phyloP scores from a whole-genome alignment of 1,140 invertebrate species.

The Ridgeia piscesae region DNA sequence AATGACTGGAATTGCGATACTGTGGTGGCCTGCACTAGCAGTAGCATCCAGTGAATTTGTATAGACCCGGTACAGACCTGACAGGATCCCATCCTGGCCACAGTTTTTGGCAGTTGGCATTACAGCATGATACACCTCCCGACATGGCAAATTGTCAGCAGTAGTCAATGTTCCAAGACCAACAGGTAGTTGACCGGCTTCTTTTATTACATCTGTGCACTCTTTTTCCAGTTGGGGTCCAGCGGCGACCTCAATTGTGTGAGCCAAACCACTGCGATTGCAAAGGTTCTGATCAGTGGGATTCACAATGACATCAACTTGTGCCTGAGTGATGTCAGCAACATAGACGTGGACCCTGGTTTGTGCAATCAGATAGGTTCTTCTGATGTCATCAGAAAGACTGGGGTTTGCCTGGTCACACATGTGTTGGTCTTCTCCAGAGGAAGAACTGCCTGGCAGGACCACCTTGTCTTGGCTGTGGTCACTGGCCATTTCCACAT shows the following conservation, averaged over 20 bases:
- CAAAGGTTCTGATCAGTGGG: slow-evolving; percentile 16
- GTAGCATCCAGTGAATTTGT: neutral
- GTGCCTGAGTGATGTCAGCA: neutral
- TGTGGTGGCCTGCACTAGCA: neutral
- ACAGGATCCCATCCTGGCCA: neutral
- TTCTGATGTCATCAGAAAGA: neutral
- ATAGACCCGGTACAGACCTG: neutral
- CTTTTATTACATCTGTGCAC: slow-evolving; percentile 13
- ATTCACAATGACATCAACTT: slow-evolving; percentile 26
- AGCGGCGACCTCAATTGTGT: slow-evolving; percentile 24
- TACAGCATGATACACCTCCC: slow-evolving; percentile 40
- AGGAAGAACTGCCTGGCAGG: neutral
- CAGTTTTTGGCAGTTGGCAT: slow-evolving; percentile 27
- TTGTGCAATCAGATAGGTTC: neutral
- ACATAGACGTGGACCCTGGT: neutral
- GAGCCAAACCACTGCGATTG: neutral
- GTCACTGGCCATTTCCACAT: neutral
- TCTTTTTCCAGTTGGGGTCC: neutral
- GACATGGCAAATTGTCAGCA: slow-evolving; percentile 35
- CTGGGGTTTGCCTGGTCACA: neutral
- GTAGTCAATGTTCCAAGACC: neutral
- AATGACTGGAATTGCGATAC: neutral
- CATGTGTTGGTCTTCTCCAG: neutral
- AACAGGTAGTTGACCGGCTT: neutral
- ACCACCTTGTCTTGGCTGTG: neutral